Conservation (phyloP, 2,113 vertebrate genomes). For the Lagenorhynchus albirostris region DNA sequence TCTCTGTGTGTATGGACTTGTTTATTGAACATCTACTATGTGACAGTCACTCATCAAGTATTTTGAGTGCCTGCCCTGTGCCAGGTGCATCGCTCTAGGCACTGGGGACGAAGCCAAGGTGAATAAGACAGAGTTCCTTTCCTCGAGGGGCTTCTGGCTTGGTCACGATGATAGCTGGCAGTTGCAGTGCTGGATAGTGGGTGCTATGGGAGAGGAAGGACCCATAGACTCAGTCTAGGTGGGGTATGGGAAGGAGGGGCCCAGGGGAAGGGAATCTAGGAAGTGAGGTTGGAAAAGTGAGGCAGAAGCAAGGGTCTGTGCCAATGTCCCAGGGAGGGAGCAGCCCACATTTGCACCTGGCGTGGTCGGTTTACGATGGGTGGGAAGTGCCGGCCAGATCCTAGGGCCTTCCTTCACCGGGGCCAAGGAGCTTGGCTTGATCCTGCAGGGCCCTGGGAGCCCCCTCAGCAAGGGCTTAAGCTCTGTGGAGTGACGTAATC, state of each 20-base stretch:
- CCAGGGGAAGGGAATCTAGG: background rate
- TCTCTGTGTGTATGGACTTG: background rate
- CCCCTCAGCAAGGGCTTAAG: background rate
- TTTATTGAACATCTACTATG: background rate
- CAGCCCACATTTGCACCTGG: background rate
- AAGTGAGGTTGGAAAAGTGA: background rate
- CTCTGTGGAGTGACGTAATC: conserved; percentile 35
- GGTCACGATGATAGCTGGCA: background rate
- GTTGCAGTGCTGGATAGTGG: background rate
- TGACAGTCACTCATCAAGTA: background rate
- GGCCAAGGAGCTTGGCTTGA: background rate
- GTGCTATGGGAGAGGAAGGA: background rate
- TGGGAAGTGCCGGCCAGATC: background rate
- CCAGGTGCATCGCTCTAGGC: background rate
- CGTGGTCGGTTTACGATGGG: background rate
- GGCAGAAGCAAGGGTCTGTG: background rate
- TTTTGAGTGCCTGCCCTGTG: background rate
- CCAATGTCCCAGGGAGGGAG: background rate
- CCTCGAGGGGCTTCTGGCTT: background rate
- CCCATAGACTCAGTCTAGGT: background rate
- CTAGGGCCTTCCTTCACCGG: background rate
- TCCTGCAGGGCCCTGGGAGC: background rate
- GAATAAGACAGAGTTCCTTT: background rate
- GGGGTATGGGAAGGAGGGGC: background rate
- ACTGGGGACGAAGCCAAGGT: background rate